Evolutionary conservation across 2,797 vertebrate genomes (phyloP).

Genomic region (Xiphorhynchus erythropygius): DNA sequence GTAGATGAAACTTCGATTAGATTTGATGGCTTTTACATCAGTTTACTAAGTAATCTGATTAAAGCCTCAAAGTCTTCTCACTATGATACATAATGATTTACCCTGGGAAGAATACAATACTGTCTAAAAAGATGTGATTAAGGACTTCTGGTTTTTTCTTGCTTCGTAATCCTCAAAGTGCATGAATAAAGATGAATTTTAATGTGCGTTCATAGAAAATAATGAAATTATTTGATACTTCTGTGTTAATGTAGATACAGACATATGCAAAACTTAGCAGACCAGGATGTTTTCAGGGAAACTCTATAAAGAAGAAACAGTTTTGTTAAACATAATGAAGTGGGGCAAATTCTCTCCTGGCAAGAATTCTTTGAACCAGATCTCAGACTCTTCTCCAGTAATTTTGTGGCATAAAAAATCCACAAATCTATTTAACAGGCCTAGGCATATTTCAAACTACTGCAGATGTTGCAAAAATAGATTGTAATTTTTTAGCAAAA

Average conservation of each 20-base stretch:
- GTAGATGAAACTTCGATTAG: neutral
- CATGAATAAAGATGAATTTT: neutral
- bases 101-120: neutral
- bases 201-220: neutral
- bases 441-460: neutral
- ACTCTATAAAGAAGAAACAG: neutral
- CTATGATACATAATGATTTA: neutral
- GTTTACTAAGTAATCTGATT: conserved; percentile 10
- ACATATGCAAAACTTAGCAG: neutral
- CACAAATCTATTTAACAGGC: neutral
- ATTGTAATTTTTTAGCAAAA: neutral
- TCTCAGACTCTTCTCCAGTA: neutral
- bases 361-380: neutral
- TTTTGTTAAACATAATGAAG: fast-evolving
- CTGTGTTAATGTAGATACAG: neutral
- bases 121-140: neutral
- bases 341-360: neutral
- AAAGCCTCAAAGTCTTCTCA: neutral
- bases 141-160: neutral
- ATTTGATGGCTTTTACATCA: neutral
- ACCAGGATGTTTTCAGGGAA: neutral
- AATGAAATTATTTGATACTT: neutral
- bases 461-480: neutral
- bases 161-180: neutral
- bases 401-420: neutral